A percentile compares a stretch with the other conserved stretches of the same genome.
phyloP scores from a whole-genome alignment of 2,888 invertebrate species.

The Thecocarcelia acutangulata region DNA sequence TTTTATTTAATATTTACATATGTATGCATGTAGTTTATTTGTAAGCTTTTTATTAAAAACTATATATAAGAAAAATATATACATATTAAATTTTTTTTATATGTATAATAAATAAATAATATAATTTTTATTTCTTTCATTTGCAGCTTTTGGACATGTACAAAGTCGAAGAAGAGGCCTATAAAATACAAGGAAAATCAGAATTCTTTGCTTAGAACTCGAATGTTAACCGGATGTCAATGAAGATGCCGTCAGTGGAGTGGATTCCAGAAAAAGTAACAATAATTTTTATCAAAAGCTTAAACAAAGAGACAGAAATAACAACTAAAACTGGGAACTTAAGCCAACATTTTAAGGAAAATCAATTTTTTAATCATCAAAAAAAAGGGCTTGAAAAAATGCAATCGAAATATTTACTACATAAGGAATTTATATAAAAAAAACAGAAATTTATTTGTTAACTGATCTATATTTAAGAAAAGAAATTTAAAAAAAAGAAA shows the following conservation, averaged over 20 bases:
- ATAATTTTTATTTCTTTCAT: slow-evolving; percentile 14
- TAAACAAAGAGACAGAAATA: slow-evolving; percentile 49
- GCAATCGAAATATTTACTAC: slow-evolving; percentile 73
- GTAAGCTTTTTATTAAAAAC: too few relatives aligned
- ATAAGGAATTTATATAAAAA: slow-evolving; percentile 57
- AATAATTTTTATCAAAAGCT: slow-evolving; percentile 65
- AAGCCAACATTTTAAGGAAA: slow-evolving; percentile 56
- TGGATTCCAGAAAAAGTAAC: slow-evolving; percentile 59
- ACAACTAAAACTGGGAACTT: slow-evolving; percentile 44
- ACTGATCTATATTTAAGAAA: slow-evolving; percentile 60
- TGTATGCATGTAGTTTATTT: too few relatives aligned
- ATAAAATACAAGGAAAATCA: slow-evolving; percentile 92
- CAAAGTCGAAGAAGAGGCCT: slow-evolving; percentile 95
- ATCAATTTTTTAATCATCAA: slow-evolving; percentile 2
- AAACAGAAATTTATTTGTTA: slow-evolving; percentile 54
- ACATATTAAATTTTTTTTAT: too few relatives aligned
- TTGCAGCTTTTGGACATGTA: slow-evolving; percentile 93
- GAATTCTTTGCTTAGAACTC: slow-evolving; percentile 91
- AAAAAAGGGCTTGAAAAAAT: slow-evolving; percentile 64
- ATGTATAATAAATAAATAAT: too few relatives aligned
- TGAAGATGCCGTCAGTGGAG: too few relatives aligned
- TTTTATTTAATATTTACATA: too few relatives aligned
- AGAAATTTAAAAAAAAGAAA: slow-evolving; percentile 3
- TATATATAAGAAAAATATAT: too few relatives aligned
- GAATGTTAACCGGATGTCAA: slow-evolving; percentile 37